Evolutionary conservation across 2,888 invertebrate genomes (phyloP).

Genomic region (Clunio marinus): DNA sequence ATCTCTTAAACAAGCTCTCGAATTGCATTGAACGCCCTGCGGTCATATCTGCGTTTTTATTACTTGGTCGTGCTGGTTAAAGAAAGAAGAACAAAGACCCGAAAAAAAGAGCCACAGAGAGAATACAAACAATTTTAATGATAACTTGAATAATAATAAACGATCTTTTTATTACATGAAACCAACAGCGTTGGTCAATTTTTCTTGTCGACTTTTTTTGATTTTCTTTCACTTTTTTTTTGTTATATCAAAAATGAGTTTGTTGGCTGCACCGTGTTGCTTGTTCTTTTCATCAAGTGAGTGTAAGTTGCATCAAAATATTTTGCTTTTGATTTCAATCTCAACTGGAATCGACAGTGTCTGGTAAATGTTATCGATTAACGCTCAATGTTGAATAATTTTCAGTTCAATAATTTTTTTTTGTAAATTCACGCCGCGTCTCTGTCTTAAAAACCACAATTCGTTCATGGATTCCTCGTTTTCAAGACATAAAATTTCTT

Average conservation of each 20-base stretch:
- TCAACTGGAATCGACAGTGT: no score
- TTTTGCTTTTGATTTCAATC: no score
- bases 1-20: conserved; percentile 1
- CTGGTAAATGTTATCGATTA: no score
- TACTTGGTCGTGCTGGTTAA: background rate
- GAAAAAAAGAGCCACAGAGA: background rate
- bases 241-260: background rate
- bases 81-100: background rate
- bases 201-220: background rate
- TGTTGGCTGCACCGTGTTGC: conserved; percentile 14
- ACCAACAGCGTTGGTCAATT: conserved; percentile 10
- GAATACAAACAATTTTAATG: conserved; percentile 22
- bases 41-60: conserved; percentile 15
- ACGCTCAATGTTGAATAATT: no score
- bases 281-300: no score
- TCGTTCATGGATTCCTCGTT: background rate
- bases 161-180: conserved; percentile 28
- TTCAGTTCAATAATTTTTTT: no score
- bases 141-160: conserved; percentile 27
- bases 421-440: background rate
- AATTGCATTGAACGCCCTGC: conserved; percentile 28
- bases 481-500: conserved; percentile 18
- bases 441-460: background rate
- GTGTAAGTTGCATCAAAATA: no score
- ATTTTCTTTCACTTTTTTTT: background rate